Evolutionary conservation across 1,140 invertebrate genomes (phyloP), one percentile per base, ranked within the genome.

Genomic region (Drosophila grimshawi): DNA sequence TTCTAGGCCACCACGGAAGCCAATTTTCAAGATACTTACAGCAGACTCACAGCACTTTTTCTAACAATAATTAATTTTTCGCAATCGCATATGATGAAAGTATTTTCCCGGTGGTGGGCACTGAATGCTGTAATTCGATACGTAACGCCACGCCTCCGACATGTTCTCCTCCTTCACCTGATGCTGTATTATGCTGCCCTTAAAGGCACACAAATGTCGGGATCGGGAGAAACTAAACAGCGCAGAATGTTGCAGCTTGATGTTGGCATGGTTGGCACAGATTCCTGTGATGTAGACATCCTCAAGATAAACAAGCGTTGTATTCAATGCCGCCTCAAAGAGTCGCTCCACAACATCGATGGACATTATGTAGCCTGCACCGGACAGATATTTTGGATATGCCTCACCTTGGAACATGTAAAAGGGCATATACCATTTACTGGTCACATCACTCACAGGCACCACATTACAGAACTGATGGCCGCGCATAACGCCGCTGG

Each of bases 381-480:
- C 97, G 0, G 97, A 97, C 57, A 98, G 92, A 93, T 98, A 98
- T 69, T 95, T 95, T 3, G 97, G 97, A 94, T 97, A 98, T 11
- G 94, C 93, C 67, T 94, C 93, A 1, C 94, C 95, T 2, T 94
- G 91, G 89, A 95, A 98, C 95, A 98, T 96, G 86, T 97, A 97
- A 7, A 94, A 94, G 4, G 97, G 97, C 60, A 95, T 95, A 92
- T 96, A 96, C 96, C 96, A 97, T 92, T 97, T 97, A 82, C 95
- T 96, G 67, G 93, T 94, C 1, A 94, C 93, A 90, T 96, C 95
- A 52, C 94, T 93, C 29, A 97, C 95, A 6, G 96, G 96, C 66
- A 93, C 94, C 0, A 96, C 96, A 63, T 95, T 94, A 79, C 95
- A 96, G 63, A 97, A 97, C 2, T 97, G 94, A 82, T 94, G 95